Percentiles rank a stretch among this genome's conserved stretches.
phyloP scores from a whole-genome alignment of 1,140 invertebrate genomes.

The Dendrolimus kikuchii region DNA sequence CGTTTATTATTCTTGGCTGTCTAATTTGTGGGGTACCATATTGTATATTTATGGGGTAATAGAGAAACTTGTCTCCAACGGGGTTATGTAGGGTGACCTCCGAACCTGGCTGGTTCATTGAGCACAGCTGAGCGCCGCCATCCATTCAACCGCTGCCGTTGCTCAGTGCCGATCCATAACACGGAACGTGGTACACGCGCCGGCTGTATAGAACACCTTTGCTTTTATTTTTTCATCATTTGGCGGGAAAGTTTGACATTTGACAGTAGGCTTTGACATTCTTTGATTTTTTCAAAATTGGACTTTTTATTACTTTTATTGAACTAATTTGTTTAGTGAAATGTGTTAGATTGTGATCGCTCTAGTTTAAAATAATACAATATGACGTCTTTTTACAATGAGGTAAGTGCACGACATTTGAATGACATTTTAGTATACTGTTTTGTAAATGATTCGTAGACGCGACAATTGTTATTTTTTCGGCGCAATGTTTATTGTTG shows the following conservation, averaged over 20 bases:
- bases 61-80: constrained; percentile 48
- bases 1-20: neutral
- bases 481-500: no score
- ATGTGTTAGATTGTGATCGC: constrained; percentile 43
- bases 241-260: constrained; percentile 48
- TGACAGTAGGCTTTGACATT: neutral
- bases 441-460: constrained; percentile 29
- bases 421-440: constrained; percentile 55
- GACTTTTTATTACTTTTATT: constrained; percentile 1
- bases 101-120: constrained; percentile 65
- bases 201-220: constrained; percentile 39
- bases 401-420: constrained; percentile 64
- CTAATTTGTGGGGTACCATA: constrained; percentile 9
- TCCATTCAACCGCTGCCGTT: constrained; percentile 46
- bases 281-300: neutral
- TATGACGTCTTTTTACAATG: constrained; percentile 60
- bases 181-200: constrained; percentile 61
- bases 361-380: constrained; percentile 31
- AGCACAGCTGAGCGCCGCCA: constrained; percentile 52
- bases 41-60: constrained; percentile 52
- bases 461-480: no score
- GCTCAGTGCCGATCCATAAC: constrained; percentile 61
- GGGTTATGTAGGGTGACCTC: constrained; percentile 56
- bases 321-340: constrained; percentile 19
- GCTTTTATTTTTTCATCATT: constrained; percentile 40